A percentile compares a stretch with the other conserved stretches of the same genome.
phyloP scores from a whole-genome alignment of 2,113 vertebrate genomes.

The Peromyscus leucopus region DNA sequence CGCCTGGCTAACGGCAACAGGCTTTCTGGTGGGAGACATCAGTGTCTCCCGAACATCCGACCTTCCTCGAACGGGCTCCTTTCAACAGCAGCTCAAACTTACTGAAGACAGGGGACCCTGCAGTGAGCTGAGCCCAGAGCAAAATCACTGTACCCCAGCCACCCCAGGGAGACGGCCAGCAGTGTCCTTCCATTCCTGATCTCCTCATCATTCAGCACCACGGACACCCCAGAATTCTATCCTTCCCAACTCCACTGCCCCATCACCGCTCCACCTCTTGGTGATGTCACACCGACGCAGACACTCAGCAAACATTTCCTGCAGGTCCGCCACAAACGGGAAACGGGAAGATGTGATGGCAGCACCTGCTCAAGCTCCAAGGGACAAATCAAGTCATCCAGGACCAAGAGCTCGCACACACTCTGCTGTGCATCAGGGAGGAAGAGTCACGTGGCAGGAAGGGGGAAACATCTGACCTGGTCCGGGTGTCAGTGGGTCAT shows the following conservation, averaged over 20 bases:
- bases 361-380: not conserved
- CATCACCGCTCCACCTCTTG: not conserved
- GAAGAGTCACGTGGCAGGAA: not conserved
- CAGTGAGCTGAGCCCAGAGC: not conserved
- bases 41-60: not conserved
- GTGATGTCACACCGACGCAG: no score
- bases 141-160: not conserved
- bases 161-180: not conserved
- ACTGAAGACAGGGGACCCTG: not conserved
- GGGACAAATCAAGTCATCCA: not conserved
- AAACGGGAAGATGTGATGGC: fast-evolving
- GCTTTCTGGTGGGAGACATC: not conserved
- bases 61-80: not conserved
- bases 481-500: not conserved
- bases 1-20: not conserved
- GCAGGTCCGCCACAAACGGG: fast-evolving
- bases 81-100: not conserved
- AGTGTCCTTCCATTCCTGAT: no score
- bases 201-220: not conserved
- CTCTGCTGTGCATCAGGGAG: not conserved
- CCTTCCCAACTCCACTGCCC: fast-evolving
- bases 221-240: not conserved
- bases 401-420: no score
- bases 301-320: not conserved
- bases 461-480: not conserved